These are phyloP conservation scores for Python bivittatus DNA, from an alignment of 2,113 vertebrate genomes.

Conservation along the genomic window DNA sequence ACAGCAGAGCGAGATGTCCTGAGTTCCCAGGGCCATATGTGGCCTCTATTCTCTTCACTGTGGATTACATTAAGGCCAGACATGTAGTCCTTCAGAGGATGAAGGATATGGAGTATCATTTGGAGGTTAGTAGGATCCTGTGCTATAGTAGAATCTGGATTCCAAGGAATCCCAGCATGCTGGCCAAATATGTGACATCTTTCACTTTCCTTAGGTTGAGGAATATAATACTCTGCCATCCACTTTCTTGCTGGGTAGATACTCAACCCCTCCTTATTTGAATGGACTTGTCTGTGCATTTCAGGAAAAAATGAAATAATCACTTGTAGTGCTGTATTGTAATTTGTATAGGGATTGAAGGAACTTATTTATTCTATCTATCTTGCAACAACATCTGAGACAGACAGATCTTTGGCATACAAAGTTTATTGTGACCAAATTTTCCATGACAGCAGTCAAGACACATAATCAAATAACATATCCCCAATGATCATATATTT, in stretches of 20 bases:
- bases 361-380: not conserved
- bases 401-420: not conserved
- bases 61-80: not conserved
- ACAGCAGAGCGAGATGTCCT: not conserved
- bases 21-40: not conserved
- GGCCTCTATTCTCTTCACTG: not conserved
- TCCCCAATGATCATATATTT: not conserved
- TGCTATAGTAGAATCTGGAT: not conserved
- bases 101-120: not conserved
- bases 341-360: not conserved
- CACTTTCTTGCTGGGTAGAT: no score
- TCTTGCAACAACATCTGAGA: not conserved
- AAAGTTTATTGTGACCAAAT: not conserved
- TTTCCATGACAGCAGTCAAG: not conserved
- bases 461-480: not conserved
- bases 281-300: no score
- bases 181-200: no score
- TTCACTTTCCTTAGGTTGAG: no score
- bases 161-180: not conserved
- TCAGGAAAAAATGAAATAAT: no score
- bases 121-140: not conserved
- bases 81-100: not conserved
- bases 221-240: no score
- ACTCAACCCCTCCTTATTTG: no score
- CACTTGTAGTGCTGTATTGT: no score